Conservation (phyloP, 2,888 invertebrate species). For the Oxytorus armatus region DNA sequence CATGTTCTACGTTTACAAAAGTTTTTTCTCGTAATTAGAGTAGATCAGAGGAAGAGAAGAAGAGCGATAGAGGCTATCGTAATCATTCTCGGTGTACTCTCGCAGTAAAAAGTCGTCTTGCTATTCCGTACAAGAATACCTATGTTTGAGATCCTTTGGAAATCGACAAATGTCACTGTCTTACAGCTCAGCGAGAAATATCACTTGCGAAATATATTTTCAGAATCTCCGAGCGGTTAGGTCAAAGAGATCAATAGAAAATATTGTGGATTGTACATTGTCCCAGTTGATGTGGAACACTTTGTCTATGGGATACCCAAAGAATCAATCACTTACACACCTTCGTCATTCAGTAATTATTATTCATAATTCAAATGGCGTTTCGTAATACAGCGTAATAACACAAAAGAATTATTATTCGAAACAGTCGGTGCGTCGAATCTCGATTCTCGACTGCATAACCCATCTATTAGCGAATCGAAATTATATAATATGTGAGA, state of each 20-base stretch:
- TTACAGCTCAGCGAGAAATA: slow-evolving; percentile 8
- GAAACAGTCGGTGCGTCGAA: slow-evolving; percentile 4
- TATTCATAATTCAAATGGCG: slow-evolving; percentile 48
- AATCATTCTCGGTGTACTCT: slow-evolving; percentile 12
- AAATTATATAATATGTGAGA: not conserved
- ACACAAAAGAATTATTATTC: slow-evolving; percentile 35
- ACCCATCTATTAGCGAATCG: slow-evolving; percentile 9
- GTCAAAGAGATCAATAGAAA: slow-evolving; percentile 22
- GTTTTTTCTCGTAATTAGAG: slow-evolving; percentile 51
- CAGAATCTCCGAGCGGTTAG: slow-evolving; percentile 17
- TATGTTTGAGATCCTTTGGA: not conserved
- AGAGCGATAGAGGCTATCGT: slow-evolving; percentile 17
- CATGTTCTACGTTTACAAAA: not conserved
- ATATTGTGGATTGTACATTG: slow-evolving; percentile 56
- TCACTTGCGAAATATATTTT: slow-evolving; percentile 49
- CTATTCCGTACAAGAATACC: not conserved
- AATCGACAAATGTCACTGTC: slow-evolving; percentile 51
- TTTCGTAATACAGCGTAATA: slow-evolving; percentile 36
- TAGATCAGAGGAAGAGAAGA: slow-evolving; percentile 37
- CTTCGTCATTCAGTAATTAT: slow-evolving; percentile 61
- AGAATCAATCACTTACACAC: slow-evolving; percentile 56
- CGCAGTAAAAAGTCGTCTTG: slow-evolving; percentile 22
- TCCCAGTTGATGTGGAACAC: slow-evolving; percentile 43
- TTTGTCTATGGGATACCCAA: slow-evolving; percentile 20
- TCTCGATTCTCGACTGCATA: slow-evolving; percentile 22